Evolutionary conservation across 2,113 vertebrate genomes (phyloP), one percentile per base, ranked within the genome.

Genomic region (Colius striatus): DNA sequence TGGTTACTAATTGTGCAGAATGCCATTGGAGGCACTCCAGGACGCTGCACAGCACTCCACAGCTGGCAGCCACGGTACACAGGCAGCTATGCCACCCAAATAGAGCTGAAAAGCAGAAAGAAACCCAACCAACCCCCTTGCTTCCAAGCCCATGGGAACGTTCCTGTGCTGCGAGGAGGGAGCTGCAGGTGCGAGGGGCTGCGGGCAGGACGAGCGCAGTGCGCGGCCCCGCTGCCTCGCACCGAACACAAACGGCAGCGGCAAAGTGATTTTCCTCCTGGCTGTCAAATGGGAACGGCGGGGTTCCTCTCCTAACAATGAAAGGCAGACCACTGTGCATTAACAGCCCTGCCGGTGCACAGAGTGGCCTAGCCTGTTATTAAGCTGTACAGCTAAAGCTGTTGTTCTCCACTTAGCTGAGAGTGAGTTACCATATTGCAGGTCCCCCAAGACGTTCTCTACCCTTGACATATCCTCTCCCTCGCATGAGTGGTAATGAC

Each of bases 371-470:
- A 94, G 95, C 86, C 96, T 94, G 83, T 95, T 97, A 96, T 97
- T 96, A 95, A 93, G 92, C 90, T 87, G 93, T 95, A 96, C 96
- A 96, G 85, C 94, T 96, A 94, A 96, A 97, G 93, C 93, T 96
- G 93, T 90, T 96, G 93, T 95, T 96, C 93, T 96, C 93, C 92
- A 95, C 93, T 97, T 96, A 96, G 94, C 95, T 96, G 90, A 93
- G 86, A 96, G 95, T 92, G 95, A 96, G 96, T 96, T 96, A 96
- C 96, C 94, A 97, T 96, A 96, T 97, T 97, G 95, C 90, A 93
- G 80, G 92, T 97, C 93, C 94, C 88, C 53, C 90, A 96, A 96
- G 95, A 97, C 83, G 1, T 93, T 97, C 92, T 88, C 93, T 96
- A 96, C 92, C 94, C 95, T 97, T 97, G 94, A 96, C 93, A 96